Evolutionary conservation across 2,888 invertebrate species (phyloP), one percentile per base, ranked within the genome.

Genomic region (Morpho helenor): DNA sequence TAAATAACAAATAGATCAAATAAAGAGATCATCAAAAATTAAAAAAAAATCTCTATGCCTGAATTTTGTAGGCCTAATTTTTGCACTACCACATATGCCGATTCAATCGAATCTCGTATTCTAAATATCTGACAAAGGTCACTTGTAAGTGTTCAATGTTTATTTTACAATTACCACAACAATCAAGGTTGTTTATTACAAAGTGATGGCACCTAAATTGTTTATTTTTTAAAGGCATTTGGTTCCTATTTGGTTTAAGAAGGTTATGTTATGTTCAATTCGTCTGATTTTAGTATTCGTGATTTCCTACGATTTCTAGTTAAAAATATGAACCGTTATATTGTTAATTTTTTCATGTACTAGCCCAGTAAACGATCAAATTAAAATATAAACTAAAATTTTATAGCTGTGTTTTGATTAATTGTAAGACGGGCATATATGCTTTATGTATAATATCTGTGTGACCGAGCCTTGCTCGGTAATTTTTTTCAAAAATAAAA

Each of bases 61-160:
- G 31, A 31, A 31, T 31, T 31, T 23, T 10, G 9, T 8, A 8
- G 45, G 23, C 41, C 44, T 31, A 52, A 54, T 55, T 55, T 55
- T 46, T 52, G 31, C n/a, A 52, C 42, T 3, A 7, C 31, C 22
- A 23, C 3, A 7, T 44, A 42, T 41, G 31, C 31, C 31, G 31
- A 57, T 31, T 43, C 48, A 45, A 61, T 57, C 42, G 49, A 58
- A 50, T 63, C 56, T 50, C 58, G 66, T 72, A 75, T 70, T 74
- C 74, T 75, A 73, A 79, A 74, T 75, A 79, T 82, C 82, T 77
- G 75, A 73, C 69, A 79, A 77, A 87, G 87, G 87, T 83, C 84
- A 78, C 70, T 66, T 70, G 42, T 69, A 73, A 82, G 77, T 77
- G 75, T 70, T 67, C 43, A 68, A 72, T 83, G 76, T 87, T 85